These are phyloP conservation scores for Gobio occitaniae DNA, from an alignment of 2,797 vertebrate species.

Conservation along the genomic window DNA sequence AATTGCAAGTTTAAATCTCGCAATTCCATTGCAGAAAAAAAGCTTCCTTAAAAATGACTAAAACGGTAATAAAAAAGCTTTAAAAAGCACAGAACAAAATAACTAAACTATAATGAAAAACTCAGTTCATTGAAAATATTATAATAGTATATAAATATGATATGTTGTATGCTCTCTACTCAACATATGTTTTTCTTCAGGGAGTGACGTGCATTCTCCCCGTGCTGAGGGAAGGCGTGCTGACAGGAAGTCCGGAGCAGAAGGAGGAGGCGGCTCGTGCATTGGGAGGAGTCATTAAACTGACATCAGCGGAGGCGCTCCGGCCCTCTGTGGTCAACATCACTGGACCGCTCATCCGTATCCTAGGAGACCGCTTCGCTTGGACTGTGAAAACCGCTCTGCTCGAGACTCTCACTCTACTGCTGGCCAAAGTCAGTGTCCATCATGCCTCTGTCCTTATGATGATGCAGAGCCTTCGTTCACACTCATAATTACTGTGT, in stretches of 20 bases:
- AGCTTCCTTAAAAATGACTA: too few relatives aligned
- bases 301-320: constrained; percentile 95
- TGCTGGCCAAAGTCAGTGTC: constrained; percentile 89
- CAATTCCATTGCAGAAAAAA: too few relatives aligned
- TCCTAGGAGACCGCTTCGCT: constrained; percentile 95
- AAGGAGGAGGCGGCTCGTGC: constrained; percentile 98
- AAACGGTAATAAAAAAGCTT: too few relatives aligned
- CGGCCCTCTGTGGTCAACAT: constrained; percentile 96
- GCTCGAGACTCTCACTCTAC: constrained; percentile 93
- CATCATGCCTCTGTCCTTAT: background rate
- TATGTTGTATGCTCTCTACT: background rate
- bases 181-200: constrained; percentile 67
- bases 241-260: constrained; percentile 95
- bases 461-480: background rate
- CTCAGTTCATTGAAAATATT: background rate
- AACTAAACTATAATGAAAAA: background rate
- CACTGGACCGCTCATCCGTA: constrained; percentile 96
- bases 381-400: constrained; percentile 96
- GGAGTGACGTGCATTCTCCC: constrained; percentile 97
- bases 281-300: constrained; percentile 90
- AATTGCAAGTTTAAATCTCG: background rate
- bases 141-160: background rate
- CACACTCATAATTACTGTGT: background rate
- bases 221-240: constrained; percentile 93
- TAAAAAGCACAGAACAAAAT: too few relatives aligned